Evolutionary conservation across 1,140 invertebrate genomes (phyloP), one percentile per base, ranked within the genome.

Genomic region (Drosophila seguyi): DNA sequence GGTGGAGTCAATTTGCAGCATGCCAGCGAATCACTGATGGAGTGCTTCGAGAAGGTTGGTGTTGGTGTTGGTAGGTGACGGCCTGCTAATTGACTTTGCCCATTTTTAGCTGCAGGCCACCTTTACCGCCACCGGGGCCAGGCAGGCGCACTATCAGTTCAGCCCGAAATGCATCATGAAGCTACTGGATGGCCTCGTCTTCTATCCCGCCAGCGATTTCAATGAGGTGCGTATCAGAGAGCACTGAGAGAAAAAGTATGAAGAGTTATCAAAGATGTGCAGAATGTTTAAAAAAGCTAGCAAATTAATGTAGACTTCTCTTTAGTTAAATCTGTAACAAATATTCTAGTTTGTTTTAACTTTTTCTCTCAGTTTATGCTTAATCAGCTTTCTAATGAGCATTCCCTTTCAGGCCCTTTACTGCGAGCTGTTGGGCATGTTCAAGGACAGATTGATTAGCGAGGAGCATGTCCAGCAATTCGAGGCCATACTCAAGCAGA

Each of bases 351-450:
- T n/a, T n/a, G n/a, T n/a, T n/a, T n/a, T n/a, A n/a, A n/a, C 14
- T 27, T 29, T 50, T 69, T 52, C 22, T 58, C 31, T 50, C 38
- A 47, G 38, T 62, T 6, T 36, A 55, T 5, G 8, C 5, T 18
- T 71, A 68, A 68, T 56, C 41, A 22, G n/a, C 44, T 68, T 55
- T 6, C 10, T 13, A 44, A 16, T 22, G 5, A 34, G 44, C 10
- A 2, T 34, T 38, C 27, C 22, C 13, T 80, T 94, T 53, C 86
- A 96, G 94, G 95, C 95, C 16, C 93, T 97, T 78, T 92, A 94
- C 41, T 95, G 97, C 84, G 98, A 98, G 94, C 95, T 96, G 6
- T 92, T 94, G 27, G 93, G 96, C 73, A 94, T 98, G 76, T 98
- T 98, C 92, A 94, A 94, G 68, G 97, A 98, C 86, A 94, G 96